Evolutionary conservation across 2,113 vertebrate genomes (phyloP).

Genomic region (Anarrhichthys ocellatus): DNA sequence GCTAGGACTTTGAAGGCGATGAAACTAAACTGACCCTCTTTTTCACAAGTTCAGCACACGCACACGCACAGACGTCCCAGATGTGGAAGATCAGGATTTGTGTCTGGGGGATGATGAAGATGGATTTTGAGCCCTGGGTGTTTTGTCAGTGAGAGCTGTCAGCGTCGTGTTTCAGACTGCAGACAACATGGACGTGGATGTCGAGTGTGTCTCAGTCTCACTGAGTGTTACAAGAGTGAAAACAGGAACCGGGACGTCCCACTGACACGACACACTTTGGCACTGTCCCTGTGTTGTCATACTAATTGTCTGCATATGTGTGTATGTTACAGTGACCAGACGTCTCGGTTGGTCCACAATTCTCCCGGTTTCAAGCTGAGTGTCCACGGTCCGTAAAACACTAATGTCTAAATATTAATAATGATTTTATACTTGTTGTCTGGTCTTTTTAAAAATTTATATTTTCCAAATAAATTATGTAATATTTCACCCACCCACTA

Average conservation of each 20-base stretch:
- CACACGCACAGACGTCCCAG: constrained; percentile 13
- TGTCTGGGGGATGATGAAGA: constrained; percentile 39
- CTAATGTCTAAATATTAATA: not conserved
- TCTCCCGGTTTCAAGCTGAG: not conserved
- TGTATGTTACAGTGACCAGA: not conserved
- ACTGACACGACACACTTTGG: constrained; percentile 43
- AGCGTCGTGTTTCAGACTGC: constrained; percentile 21
- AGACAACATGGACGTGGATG: constrained; percentile 34
- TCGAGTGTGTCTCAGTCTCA: constrained; percentile 19
- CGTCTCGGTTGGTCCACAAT: not conserved
- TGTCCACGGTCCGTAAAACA: not conserved
- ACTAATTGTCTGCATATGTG: constrained; percentile 43
- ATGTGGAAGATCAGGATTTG: constrained; percentile 4
- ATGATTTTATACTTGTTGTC: not conserved
- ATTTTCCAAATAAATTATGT: not conserved
- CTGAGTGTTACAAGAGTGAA: constrained; percentile 54
- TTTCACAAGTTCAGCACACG: not conserved
- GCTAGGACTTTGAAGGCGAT: not conserved
- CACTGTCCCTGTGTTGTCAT: constrained; percentile 32
- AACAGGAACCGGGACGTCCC: constrained; percentile 53
- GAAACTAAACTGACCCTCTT: not conserved
- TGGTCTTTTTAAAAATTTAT: not conserved
- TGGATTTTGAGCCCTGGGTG: constrained; percentile 6
- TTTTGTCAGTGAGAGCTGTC: constrained; percentile 40
- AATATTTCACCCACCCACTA: not conserved